A percentile compares a stretch with the other conserved stretches of the same genome.
phyloP scores from a whole-genome alignment of 2,888 invertebrate genomes.

The Agonopterix alstromeriana region DNA sequence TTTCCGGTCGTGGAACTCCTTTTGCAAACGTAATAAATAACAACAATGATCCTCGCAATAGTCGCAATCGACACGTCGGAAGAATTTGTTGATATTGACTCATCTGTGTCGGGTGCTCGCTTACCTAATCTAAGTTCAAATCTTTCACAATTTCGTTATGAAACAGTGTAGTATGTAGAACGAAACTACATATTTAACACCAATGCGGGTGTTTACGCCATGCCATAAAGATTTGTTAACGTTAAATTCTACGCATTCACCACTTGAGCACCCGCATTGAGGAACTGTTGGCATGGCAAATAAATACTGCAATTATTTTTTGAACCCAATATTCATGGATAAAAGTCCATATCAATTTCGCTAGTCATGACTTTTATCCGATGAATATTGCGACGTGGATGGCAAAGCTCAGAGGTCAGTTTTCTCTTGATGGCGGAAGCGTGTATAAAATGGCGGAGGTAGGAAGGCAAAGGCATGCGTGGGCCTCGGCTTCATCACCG shows the following conservation, averaged over 20 bases:
- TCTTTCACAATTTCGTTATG: no score
- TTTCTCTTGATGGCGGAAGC: constrained; percentile 57
- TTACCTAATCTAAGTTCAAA: no score
- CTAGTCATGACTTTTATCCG: no score
- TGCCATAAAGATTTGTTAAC: background rate
- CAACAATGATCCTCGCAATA: no score
- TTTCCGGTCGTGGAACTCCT: constrained; percentile 13
- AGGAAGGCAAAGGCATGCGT: constrained; percentile 21
- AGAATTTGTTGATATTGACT: background rate
- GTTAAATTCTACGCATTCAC: background rate
- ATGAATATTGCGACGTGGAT: no score
- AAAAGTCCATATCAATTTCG: no score
- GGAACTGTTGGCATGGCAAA: background rate
- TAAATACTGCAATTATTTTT: background rate
- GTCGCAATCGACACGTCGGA: no score
- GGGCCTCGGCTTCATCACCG: constrained; percentile 29
- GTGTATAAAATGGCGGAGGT: constrained; percentile 28
- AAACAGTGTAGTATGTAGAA: no score
- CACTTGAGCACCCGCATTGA: background rate
- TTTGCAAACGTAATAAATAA: constrained; percentile 11
- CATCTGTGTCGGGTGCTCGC: no score
- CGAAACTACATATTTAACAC: background rate
- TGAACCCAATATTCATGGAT: background rate
- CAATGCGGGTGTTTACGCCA: background rate
- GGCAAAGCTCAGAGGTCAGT: constrained; percentile 45